Percentiles rank a stretch among this genome's conserved stretches.
Conservation (phyloP, 2,113 vertebrate genomes). For the Vidua chalybeata region DNA sequence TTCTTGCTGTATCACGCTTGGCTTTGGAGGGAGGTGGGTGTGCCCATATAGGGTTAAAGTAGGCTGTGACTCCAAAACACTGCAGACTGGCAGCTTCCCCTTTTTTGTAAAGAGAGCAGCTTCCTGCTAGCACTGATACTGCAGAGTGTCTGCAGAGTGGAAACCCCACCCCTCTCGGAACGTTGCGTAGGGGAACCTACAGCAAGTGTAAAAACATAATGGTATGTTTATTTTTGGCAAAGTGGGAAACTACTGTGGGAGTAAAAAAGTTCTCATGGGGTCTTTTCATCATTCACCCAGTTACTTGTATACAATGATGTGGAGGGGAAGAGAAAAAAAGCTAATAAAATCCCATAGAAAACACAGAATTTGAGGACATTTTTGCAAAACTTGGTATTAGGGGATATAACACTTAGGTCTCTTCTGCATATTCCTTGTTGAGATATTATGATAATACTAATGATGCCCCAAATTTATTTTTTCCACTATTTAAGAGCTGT, state of each 20-base stretch:
- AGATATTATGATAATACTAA: background rate
- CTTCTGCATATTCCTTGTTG: background rate
- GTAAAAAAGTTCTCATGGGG: background rate
- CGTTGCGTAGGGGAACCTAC: background rate
- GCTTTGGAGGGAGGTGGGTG: background rate
- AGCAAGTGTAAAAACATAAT: background rate
- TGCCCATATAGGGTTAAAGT: background rate
- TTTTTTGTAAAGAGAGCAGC: background rate
- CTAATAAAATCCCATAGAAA: background rate
- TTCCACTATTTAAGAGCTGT: background rate
- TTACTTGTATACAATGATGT: background rate
- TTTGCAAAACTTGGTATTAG: background rate
- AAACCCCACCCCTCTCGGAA: background rate
- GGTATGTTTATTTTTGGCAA: background rate
- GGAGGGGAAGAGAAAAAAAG: background rate
- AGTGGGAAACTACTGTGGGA: conserved; percentile 15
- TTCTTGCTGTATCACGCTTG: accelerated
- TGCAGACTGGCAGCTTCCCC: conserved; percentile 2
- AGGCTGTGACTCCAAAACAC: background rate
- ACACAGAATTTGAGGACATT: background rate
- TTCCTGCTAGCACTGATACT: background rate
- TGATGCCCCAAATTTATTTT: background rate
- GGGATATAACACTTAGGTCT: background rate
- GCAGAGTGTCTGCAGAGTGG: background rate
- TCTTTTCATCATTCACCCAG: background rate